Percentiles rank a stretch among this genome's conserved stretches.
Conservation (phyloP, 2,888 invertebrate genomes). For the Altica lythri region DNA sequence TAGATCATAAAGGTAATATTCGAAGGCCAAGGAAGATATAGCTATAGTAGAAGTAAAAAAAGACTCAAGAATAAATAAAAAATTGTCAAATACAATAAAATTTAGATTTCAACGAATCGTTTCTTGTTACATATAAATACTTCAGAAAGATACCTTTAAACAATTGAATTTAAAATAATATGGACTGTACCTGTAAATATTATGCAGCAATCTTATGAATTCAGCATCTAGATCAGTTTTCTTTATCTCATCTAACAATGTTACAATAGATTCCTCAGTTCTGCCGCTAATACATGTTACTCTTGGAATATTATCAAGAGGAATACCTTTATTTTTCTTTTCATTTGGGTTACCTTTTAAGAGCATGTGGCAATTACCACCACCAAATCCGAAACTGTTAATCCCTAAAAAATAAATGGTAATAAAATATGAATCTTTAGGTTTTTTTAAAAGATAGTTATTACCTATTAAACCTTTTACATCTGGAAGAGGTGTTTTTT, state of each 20-base stretch:
- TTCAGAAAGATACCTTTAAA: no score
- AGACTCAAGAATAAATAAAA: no score
- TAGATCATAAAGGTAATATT: no score
- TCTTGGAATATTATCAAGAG: conserved; percentile 71
- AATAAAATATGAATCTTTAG: not conserved
- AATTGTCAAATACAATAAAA: no score
- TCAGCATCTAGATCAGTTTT: conserved; percentile 53
- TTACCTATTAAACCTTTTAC: conserved; percentile 73
- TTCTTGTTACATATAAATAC: no score
- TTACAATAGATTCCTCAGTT: conserved; percentile 74
- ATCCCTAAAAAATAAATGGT: conserved; percentile 66
- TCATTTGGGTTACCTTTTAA: conserved; percentile 65
- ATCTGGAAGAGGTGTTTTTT: conserved; percentile 65
- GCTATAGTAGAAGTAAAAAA: no score
- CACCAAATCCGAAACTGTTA: conserved; percentile 94
- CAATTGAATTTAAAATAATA: no score
- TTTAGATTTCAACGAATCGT: no score
- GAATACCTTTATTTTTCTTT: conserved; percentile 66
- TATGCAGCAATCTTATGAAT: conserved; percentile 46
- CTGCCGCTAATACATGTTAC: conserved; percentile 78
- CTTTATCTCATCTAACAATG: conserved; percentile 67
- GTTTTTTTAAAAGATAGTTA: not conserved
- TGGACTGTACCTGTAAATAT: conserved; percentile 42
- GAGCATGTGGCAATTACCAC: conserved; percentile 79
- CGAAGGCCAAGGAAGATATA: no score